Conservation (phyloP, 1,140 invertebrate genomes). For the Trichonephila clavipes region DNA sequence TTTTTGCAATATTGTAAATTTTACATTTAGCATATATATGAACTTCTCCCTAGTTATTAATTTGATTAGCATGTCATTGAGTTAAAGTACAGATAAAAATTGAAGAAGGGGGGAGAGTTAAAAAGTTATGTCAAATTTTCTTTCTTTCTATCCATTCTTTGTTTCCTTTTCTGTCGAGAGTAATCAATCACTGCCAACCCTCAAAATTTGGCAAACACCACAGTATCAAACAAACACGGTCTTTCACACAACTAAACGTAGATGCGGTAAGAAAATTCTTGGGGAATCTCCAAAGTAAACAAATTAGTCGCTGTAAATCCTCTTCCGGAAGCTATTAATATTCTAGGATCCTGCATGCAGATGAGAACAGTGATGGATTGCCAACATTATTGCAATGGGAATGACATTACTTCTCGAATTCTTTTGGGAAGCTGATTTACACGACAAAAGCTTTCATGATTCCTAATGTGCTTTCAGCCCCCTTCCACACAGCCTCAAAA, state of each 20-base stretch:
- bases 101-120: too few species aligned
- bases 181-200: not conserved
- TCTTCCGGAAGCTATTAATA: slow-evolving; percentile 20
- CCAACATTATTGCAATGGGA: slow-evolving; percentile 57
- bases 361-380: slow-evolving; percentile 53
- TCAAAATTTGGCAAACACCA: not conserved
- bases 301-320: slow-evolving; percentile 24
- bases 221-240: not conserved
- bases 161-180: not conserved
- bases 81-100: too few species aligned
- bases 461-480: slow-evolving; percentile 55
- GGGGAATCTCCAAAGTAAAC: slow-evolving; percentile 44
- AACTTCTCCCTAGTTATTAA: too few species aligned
- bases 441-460: slow-evolving; percentile 53
- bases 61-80: too few species aligned
- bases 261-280: not conserved
- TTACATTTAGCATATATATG: too few species aligned
- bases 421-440: slow-evolving; percentile 19
- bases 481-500: not conserved
- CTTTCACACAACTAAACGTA: not conserved
- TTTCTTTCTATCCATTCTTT: not conserved
- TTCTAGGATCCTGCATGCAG: slow-evolving; percentile 44
- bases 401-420: slow-evolving; percentile 47
- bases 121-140: too few species aligned
- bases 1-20: too few species aligned